phyloP scores from a whole-genome alignment of 1,140 invertebrate genomes.

The Calosoma granatense region DNA sequence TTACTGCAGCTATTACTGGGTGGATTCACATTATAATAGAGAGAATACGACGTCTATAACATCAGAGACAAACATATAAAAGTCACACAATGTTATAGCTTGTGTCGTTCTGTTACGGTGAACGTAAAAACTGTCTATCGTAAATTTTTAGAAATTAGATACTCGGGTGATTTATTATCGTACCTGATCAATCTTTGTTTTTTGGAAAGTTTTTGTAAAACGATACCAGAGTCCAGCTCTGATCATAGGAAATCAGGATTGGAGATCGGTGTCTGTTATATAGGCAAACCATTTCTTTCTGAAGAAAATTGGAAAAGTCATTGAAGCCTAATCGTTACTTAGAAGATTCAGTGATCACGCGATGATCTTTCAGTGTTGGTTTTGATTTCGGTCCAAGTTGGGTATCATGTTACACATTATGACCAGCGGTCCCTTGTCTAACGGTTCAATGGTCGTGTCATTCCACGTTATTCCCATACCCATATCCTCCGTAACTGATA shows the following conservation, averaged over 20 bases:
- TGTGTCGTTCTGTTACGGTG: not conserved
- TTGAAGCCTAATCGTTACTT: not conserved
- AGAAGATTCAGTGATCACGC: not conserved
- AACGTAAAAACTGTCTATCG: slow-evolving; percentile 2
- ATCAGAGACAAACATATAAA: not conserved
- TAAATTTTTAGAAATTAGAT: slow-evolving; percentile 5
- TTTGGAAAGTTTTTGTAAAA: not conserved
- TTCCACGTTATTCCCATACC: not conserved
- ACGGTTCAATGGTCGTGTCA: not conserved
- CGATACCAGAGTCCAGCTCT: too few species aligned
- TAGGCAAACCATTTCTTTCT: not conserved
- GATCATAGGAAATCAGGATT: too few species aligned
- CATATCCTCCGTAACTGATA: not conserved
- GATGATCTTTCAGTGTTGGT: not conserved
- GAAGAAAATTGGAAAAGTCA: not conserved
- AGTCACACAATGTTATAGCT: slow-evolving; percentile 7
- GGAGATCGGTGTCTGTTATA: too few species aligned
- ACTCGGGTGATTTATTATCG: not conserved
- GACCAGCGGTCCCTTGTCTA: not conserved
- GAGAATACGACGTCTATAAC: not conserved
- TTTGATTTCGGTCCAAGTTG: slow-evolving; percentile 1
- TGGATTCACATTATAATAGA: too few species aligned
- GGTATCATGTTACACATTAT: not conserved
- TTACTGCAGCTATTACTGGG: too few species aligned
- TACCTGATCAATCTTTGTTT: not conserved